Conservation (phyloP, 2,888 invertebrate genomes). For the Helobdella robusta region DNA sequence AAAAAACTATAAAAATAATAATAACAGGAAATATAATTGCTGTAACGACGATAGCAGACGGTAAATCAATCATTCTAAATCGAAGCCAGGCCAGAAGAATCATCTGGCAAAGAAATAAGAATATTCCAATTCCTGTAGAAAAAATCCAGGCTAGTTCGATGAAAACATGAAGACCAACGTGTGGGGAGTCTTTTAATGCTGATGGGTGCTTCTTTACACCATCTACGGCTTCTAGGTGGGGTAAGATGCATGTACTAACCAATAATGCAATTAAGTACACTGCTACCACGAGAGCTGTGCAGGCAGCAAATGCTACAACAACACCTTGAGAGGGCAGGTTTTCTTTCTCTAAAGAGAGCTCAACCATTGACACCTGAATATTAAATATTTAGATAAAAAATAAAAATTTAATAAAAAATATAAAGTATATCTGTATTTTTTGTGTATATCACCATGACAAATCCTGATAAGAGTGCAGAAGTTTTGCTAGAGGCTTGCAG, state of each 20-base stretch:
- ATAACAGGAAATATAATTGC: slow-evolving; percentile 23
- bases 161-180: slow-evolving; percentile 19
- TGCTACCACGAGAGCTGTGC: slow-evolving; percentile 27
- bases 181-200: slow-evolving; percentile 20
- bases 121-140: slow-evolving; percentile 25
- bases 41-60: slow-evolving; percentile 20
- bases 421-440: background rate
- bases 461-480: slow-evolving; percentile 26
- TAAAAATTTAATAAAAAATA: background rate
- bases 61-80: slow-evolving; percentile 11
- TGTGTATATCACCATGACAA: slow-evolving; percentile 22
- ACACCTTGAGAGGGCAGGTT: background rate
- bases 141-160: slow-evolving; percentile 28
- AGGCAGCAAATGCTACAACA: slow-evolving; percentile 21
- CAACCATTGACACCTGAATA: slow-evolving; percentile 28
- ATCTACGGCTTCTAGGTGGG: slow-evolving; percentile 25
- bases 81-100: slow-evolving; percentile 26
- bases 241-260: slow-evolving; percentile 28
- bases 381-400: background rate
- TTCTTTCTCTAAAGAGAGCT: slow-evolving; percentile 19
- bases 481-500: slow-evolving; percentile 28
- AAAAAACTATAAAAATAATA: slow-evolving; percentile 24
- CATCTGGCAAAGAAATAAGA: slow-evolving; percentile 28
- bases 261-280: slow-evolving; percentile 23
- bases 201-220: background rate